phyloP scores from a whole-genome alignment of 1,140 invertebrate species.

The Euwallacea fornicatus region DNA sequence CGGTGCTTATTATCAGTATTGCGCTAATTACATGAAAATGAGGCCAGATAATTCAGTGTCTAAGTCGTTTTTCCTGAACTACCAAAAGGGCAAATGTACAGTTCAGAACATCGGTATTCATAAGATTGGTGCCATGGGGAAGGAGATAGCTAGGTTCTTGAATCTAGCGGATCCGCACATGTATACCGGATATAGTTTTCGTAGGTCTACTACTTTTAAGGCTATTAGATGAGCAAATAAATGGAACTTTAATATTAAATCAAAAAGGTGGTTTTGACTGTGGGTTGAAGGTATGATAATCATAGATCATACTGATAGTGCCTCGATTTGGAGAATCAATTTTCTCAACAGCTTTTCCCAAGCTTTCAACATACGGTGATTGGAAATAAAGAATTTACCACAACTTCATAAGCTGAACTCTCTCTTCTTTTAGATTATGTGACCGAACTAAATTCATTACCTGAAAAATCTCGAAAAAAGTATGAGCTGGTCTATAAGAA shows the following conservation, averaged over 20 bases:
- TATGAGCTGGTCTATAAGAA: slow-evolving; percentile 36
- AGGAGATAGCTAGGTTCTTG: slow-evolving; percentile 45
- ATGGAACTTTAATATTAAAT: too few species aligned
- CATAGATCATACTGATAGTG: too few species aligned
- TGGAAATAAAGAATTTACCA: too few species aligned
- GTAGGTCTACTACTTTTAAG: background rate
- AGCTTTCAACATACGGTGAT: too few species aligned
- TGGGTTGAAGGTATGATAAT: too few species aligned
- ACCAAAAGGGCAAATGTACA: slow-evolving; percentile 46
- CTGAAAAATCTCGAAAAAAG: slow-evolving; percentile 31
- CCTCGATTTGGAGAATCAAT: too few species aligned
- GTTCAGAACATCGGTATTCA: slow-evolving; percentile 45
- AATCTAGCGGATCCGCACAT: slow-evolving; percentile 42
- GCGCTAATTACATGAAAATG: slow-evolving; percentile 25
- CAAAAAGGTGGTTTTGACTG: too few species aligned
- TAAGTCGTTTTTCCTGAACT: slow-evolving; percentile 39
- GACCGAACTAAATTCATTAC: slow-evolving; percentile 35
- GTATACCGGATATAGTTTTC: slow-evolving; percentile 48
- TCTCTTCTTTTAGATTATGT: slow-evolving; percentile 43
- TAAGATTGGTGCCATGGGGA: slow-evolving; percentile 43
- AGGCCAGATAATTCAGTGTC: background rate
- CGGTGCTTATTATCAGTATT: background rate
- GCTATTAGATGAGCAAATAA: too few species aligned
- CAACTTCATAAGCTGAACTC: too few species aligned
- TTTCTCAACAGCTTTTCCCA: too few species aligned